phyloP scores from a whole-genome alignment of 2,888 invertebrate species.

The Pantelozetes paolii region DNA sequence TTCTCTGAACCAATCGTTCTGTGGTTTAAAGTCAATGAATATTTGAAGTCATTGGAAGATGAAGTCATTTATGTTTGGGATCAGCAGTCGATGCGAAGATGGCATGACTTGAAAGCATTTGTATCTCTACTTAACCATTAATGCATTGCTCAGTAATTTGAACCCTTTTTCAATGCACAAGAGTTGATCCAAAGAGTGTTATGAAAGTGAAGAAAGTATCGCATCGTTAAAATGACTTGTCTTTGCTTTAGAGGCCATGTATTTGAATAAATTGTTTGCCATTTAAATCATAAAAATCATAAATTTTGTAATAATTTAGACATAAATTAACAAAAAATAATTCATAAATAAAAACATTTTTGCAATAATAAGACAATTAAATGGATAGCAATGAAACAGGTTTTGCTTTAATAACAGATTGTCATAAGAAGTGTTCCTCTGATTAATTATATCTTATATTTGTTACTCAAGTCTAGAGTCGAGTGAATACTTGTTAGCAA shows the following conservation, averaged over 20 bases:
- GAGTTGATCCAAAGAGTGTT: neutral
- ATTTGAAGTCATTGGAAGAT: too few relatives aligned
- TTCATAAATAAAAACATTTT: neutral
- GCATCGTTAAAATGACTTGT: neutral
- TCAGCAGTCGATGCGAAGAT: neutral
- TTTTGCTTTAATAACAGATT: constrained; percentile 27
- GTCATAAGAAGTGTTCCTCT: constrained; percentile 22
- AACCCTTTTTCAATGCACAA: neutral
- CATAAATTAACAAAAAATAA: neutral
- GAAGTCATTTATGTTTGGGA: too few relatives aligned
- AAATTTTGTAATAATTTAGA: constrained; percentile 2
- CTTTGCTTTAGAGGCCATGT: neutral
- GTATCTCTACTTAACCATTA: neutral
- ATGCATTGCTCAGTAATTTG: constrained; percentile 16
- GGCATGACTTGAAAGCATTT: constrained; percentile 9
- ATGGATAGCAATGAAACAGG: constrained; percentile 27
- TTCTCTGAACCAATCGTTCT: neutral
- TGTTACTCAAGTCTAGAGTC: neutral
- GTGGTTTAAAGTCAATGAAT: neutral
- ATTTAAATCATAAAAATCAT: neutral
- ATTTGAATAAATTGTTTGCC: neutral
- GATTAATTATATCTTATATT: constrained; percentile 25
- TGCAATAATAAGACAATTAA: constrained; percentile 27
- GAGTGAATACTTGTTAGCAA: constrained; percentile 24
- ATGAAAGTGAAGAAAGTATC: neutral